Evolutionary conservation across 2,797 vertebrate species (phyloP).

Genomic region (Danionella dracula): DNA sequence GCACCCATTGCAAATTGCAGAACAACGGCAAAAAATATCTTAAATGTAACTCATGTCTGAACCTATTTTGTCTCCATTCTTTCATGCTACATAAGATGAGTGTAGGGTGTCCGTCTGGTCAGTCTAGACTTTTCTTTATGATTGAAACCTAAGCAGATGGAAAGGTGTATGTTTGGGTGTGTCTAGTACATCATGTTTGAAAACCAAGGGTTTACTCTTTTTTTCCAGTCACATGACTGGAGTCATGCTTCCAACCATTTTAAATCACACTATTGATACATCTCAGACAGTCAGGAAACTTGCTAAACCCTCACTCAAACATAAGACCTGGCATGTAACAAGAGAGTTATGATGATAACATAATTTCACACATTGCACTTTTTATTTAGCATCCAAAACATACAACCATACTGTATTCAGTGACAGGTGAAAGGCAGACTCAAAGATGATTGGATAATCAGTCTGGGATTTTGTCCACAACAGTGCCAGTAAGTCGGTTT

Average conservation of each 20-base stretch:
- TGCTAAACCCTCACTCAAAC: neutral
- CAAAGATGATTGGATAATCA: too few relatives aligned
- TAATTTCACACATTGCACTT: too few relatives aligned
- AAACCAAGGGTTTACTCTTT: neutral
- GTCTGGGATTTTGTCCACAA: too few relatives aligned
- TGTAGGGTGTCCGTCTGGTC: constrained; percentile 50
- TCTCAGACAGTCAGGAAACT: constrained; percentile 36
- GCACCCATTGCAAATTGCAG: constrained; percentile 48
- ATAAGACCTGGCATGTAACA: too few relatives aligned
- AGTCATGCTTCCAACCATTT: constrained; percentile 34
- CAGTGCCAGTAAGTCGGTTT: too few relatives aligned
- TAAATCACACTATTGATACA: constrained; percentile 27
- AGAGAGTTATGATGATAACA: too few relatives aligned
- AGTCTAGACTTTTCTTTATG: constrained; percentile 57
- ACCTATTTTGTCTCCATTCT: constrained; percentile 40
- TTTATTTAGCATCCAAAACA: too few relatives aligned
- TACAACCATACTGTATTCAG: too few relatives aligned
- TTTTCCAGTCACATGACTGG: constrained; percentile 16
- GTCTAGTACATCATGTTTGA: constrained; percentile 34
- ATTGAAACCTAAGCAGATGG: constrained; percentile 58
- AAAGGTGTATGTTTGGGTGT: constrained; percentile 50
- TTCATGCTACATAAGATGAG: constrained; percentile 46
- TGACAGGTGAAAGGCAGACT: too few relatives aligned
- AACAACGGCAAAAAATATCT: constrained; percentile 48
- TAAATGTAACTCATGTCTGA: constrained; percentile 49